Conservation (phyloP, 2,888 invertebrate genomes). For the Meiosimyza platycephala region DNA sequence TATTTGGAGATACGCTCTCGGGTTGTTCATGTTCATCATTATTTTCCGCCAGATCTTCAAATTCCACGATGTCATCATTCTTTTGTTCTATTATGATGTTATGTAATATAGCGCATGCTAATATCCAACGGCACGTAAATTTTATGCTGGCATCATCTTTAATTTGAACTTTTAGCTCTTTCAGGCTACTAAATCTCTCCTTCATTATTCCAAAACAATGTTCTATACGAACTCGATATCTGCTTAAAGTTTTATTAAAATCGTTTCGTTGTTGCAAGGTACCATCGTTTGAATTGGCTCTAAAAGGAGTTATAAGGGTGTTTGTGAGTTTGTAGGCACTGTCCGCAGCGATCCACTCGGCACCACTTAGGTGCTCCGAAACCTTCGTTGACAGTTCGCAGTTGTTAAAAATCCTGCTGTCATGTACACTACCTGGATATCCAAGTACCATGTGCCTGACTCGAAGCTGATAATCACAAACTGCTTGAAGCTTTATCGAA, state of each 20-base stretch:
- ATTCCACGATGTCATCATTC: too few relatives aligned
- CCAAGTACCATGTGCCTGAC: conserved; percentile 29
- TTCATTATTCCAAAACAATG: not conserved
- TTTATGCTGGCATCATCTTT: too few relatives aligned
- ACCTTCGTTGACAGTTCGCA: conserved; percentile 27
- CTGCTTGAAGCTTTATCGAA: conserved; percentile 27
- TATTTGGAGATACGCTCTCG: too few relatives aligned
- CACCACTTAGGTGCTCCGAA: conserved; percentile 26
- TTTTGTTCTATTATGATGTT: too few relatives aligned
- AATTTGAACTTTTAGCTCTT: not conserved
- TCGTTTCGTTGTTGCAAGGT: not conserved
- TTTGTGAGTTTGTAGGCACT: conserved; percentile 16
- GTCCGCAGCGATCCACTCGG: conserved; percentile 35
- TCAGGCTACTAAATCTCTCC: conserved; percentile 9
- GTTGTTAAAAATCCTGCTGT: conserved; percentile 34
- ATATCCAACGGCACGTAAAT: too few relatives aligned
- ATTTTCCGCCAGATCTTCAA: too few relatives aligned
- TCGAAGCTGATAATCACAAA: conserved; percentile 26
- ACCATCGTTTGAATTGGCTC: not conserved
- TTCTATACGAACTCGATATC: too few relatives aligned
- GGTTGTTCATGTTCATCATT: too few relatives aligned
- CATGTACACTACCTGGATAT: conserved; percentile 35
- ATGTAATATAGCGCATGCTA: too few relatives aligned
- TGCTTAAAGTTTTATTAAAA: too few relatives aligned
- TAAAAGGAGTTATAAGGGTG: conserved; percentile 8